phyloP scores from a whole-genome alignment of 2,113 vertebrate genomes.

The Nothocercus julius region DNA sequence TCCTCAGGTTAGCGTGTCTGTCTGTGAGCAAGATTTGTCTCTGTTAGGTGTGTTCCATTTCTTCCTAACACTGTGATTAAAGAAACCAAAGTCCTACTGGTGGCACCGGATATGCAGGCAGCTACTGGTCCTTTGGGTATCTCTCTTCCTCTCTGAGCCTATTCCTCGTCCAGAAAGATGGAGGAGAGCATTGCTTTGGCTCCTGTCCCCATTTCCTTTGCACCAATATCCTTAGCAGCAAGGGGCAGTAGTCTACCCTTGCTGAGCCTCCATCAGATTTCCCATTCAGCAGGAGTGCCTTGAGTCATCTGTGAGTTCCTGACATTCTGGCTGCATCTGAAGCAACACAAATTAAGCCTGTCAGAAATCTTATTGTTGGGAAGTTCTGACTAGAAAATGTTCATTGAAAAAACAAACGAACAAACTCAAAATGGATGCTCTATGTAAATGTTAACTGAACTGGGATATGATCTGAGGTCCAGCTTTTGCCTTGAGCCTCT shows the following conservation, averaged over 20 bases:
- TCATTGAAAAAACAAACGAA: not conserved
- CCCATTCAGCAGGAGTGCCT: not conserved
- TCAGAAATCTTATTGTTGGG: not conserved
- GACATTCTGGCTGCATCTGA: not conserved
- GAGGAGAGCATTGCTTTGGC: not conserved
- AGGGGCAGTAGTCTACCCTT: not conserved
- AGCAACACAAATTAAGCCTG: not conserved
- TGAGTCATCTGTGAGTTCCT: not conserved
- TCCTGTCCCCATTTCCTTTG: not conserved
- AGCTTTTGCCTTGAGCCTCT: not conserved
- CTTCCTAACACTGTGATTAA: not conserved
- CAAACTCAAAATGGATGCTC: not conserved
- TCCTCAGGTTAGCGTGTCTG: not conserved
- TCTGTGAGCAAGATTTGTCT: not conserved
- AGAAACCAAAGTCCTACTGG: not conserved
- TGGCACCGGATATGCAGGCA: not conserved
- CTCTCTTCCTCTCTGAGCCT: not conserved
- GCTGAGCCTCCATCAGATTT: not conserved
- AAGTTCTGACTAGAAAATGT: not conserved
- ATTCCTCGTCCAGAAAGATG: not conserved
- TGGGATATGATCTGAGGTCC: fast-evolving
- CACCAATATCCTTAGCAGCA: not conserved
- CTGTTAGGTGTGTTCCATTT: not conserved
- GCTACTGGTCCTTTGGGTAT: not conserved
- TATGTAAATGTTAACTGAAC: not conserved